Base-by-base conservation (phyloP, 2,888 invertebrate species). In the Biston stratarius region DNA sequence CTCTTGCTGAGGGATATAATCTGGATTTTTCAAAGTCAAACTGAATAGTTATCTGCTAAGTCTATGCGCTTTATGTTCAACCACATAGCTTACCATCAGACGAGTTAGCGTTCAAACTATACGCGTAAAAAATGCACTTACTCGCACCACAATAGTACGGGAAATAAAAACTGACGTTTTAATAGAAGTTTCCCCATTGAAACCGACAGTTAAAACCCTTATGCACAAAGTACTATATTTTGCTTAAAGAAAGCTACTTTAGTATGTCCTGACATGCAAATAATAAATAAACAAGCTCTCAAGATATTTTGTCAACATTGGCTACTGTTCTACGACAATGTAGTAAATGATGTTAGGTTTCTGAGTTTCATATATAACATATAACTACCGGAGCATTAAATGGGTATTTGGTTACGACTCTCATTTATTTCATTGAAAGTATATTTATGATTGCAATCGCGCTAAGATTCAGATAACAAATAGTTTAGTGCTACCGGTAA, bases 251-350 rank as follows among this genome's bases (percentile, higher is more conserved):
- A 69, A 64, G 58, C 55, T n/a, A 49, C 38, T 34, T 60, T n/a
- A 36, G 62, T 45, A 44, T 65, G 34, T 67, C 61, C 70, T 73
- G 56, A 73, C 66, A 74, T 44, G 65, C 38, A 69, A 70, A 69
- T 65, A 66, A 52, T 61, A 66, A 63, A 71, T 73, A 74, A 70
- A 74, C 76, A 74, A 66, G 67, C 61, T 62, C 61, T 67, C 71
- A 72, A 73, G 68, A 77, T 70, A 71, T 67, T 66, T 69, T 74
- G 74, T 74, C 74, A 79, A 77, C 74, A 74, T 74, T 82, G 80
- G 82, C 78, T 60, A 48, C 14, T 12, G 47, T 74, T 81, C 82
- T 81, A 66, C 58, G 58, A 67, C 61, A 72, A 75, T 57, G 64
- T 61, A 60, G 70, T 71, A 65, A 64, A 57, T 71, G 63, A 76